Base-by-base conservation (phyloP, 2,888 invertebrate species). In the Agriopis aurantiaria region DNA sequence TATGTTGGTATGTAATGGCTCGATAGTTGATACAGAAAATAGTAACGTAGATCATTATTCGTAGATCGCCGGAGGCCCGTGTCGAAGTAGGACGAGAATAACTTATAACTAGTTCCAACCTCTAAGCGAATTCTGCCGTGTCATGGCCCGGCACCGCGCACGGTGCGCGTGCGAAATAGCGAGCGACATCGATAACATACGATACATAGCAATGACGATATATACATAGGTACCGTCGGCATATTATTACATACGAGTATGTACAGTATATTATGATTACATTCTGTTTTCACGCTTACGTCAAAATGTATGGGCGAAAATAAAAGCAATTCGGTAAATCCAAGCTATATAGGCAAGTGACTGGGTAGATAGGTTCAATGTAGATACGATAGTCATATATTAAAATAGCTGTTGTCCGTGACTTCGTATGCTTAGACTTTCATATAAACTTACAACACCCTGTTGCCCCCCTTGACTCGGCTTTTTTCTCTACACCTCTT, bases 161-260 rank as follows among this genome's bases (percentile, higher is more conserved):
- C 48, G 3, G 33, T 33, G 33, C 7, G 12, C 56, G 45, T 55
- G 53, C 67, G 56, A 58, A 52, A 52, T 52, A n/a, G 12, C 51
- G 51, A 46, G 17, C 68, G 43, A 63, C 56, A 56, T 41, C 53
- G 65, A 68, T 68, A 65, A 59, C 68, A 57, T 49, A 41, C 45
- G 17, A 48, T 59, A 58, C 14, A 53, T 58, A 52, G 40, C 33
- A 33, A 33, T 33, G 33, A 41, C 45, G 17, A 48, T 59, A 58
- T n/a, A 53, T 58, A 52, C 14, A 46, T 58, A 58, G 40, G 17
- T 49, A 48, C 43, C n/a, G 17, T 43, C 11, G 52, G 12, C 12
- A 33, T 33, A 52, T 33, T 52, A 52, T 52, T 12, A 12, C 12
- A n/a, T 23, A 10, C 23, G 1, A 33, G 0, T 52, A 11, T 10